A percentile compares a stretch with the other conserved stretches of the same genome.
Conservation (phyloP, 35 echinoderm and acorn worm genomes). For the Strongylocentrotus purpuratus region DNA sequence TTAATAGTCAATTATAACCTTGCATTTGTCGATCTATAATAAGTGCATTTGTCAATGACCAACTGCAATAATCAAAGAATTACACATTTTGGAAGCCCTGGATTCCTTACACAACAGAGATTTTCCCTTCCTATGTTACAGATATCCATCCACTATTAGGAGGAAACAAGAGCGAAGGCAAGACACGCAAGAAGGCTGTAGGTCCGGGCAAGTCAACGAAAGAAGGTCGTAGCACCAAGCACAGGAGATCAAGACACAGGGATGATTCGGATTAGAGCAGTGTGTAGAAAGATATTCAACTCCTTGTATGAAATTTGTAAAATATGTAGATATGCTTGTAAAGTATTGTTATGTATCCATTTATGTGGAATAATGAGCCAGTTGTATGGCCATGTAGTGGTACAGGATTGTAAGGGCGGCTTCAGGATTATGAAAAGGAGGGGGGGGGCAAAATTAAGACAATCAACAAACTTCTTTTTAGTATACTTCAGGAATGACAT, state of each 20-base stretch:
- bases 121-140: constrained; percentile 42
- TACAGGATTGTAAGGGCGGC: neutral
- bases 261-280: constrained; percentile 40
- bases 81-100: too few species aligned
- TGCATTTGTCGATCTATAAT: too few species aligned
- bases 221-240: constrained; percentile 49
- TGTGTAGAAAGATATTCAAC: neutral
- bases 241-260: constrained; percentile 4
- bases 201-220: constrained; percentile 59
- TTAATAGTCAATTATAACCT: too few species aligned
- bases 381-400: neutral
- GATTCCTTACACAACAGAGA: too few species aligned
- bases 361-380: neutral
- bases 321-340: neutral
- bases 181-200: constrained; percentile 67
- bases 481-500: too few species aligned
- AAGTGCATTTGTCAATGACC: too few species aligned
- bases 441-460: too few species aligned
- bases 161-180: constrained; percentile 69
- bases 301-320: neutral
- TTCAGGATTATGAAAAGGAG: too few species aligned
- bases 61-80: too few species aligned
- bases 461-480: too few species aligned
- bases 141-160: constrained; percentile 79
- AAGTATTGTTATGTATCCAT: neutral